A percentile compares a stretch with the other conserved stretches of the same genome.
phyloP scores from a whole-genome alignment of 2,797 vertebrate genomes.

The Enteromius radiatus region DNA sequence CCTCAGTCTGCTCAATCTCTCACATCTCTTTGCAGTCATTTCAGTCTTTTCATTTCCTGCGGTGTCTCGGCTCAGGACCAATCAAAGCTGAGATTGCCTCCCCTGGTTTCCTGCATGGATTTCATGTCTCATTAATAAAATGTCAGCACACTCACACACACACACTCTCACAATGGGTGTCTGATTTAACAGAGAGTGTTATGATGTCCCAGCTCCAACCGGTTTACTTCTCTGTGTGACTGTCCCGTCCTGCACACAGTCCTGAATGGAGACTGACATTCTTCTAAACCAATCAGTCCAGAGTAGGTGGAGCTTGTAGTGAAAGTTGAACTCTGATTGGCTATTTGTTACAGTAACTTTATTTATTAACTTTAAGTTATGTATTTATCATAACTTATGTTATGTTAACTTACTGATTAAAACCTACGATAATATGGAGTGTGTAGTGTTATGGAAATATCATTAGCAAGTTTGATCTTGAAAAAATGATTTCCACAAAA shows the following conservation, averaged over 20 bases:
- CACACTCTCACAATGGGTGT: not conserved
- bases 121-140: conserved; percentile 45
- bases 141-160: not conserved
- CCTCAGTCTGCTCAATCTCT: conserved; percentile 2
- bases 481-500: not conserved
- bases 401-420: no score
- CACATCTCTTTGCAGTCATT: conserved; percentile 2
- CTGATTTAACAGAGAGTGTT: conserved; percentile 35
- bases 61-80: conserved; percentile 24
- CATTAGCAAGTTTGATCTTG: not conserved
- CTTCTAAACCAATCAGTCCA: not conserved
- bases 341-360: not conserved
- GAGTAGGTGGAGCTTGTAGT: not conserved
- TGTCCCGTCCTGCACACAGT: not conserved
- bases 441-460: not conserved
- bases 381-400: not conserved
- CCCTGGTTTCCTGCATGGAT: conserved; percentile 38
- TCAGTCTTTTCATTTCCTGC: conserved; percentile 24
- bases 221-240: conserved; percentile 14
- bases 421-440: no score
- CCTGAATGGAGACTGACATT: not conserved
- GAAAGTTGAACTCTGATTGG: not conserved
- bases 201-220: conserved; percentile 47
- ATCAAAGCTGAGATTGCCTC: conserved; percentile 33
- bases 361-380: no score